phyloP scores from a whole-genome alignment of 2,797 vertebrate genomes.

The Aulostomus chinensis region DNA sequence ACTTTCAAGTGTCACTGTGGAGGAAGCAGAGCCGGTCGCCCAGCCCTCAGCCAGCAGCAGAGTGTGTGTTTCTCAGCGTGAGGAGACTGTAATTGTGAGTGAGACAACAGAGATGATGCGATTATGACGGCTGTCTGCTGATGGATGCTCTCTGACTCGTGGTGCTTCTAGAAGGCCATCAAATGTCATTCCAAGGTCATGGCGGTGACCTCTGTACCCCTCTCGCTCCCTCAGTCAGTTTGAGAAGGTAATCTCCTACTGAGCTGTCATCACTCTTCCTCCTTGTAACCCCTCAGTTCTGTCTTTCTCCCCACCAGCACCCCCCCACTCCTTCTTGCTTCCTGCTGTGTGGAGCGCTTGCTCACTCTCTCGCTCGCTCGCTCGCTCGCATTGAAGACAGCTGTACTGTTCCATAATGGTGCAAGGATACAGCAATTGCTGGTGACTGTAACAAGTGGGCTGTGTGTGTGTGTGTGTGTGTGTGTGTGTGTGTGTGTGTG shows the following conservation, averaged over 20 bases:
- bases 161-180: background rate
- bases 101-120: background rate
- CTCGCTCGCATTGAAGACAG: too few relatives aligned
- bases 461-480: conserved; percentile 2
- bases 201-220: background rate
- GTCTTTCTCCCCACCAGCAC: background rate
- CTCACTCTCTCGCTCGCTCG: too few relatives aligned
- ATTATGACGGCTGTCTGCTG: background rate
- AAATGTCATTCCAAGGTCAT: background rate
- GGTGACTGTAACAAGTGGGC: conserved; percentile 15
- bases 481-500: conserved; percentile 3
- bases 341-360: conserved; percentile 7
- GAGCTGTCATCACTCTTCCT: conserved; percentile 3
- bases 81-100: too few relatives aligned
- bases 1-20: too few relatives aligned
- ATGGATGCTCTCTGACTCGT: background rate
- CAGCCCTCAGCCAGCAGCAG: too few relatives aligned
- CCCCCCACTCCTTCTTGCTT: background rate
- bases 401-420: conserved; percentile 17
- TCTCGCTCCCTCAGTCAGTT: background rate
- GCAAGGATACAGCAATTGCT: conserved; percentile 28
- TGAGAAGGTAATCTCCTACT: too few relatives aligned
- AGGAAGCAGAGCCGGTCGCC: too few relatives aligned
- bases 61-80: too few relatives aligned
- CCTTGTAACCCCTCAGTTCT: background rate